Evolutionary conservation across 2,797 vertebrate genomes (phyloP), one percentile per base, ranked within the genome.

Genomic region (Ciconia nigra): DNA sequence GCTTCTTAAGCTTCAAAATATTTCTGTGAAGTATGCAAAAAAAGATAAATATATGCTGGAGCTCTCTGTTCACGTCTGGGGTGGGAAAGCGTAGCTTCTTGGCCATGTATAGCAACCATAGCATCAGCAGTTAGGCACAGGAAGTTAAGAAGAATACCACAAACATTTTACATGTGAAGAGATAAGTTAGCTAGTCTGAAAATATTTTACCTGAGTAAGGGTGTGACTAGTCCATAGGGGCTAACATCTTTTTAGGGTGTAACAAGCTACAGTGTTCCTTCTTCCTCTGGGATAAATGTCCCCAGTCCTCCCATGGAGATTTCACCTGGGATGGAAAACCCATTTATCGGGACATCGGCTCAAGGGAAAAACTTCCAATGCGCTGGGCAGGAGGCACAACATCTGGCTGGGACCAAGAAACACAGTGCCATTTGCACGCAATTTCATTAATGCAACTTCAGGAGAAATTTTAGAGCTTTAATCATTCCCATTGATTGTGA

Each of bases 91-190:
- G 0, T 17, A 90, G 39, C 25, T 91, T 59, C 62, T 81, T 62
- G 70, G 58, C 58, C 1, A 0, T 39, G 62, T 71, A 39, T 12
- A 86, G 89, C 84, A 93, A 41, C 57, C 37, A 62, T 85, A 81
- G 72, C 76, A 81, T 18, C 57, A 96, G 76, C 93, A 94, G 93
- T 95, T 95, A 93, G 70, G 91, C 91, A 96, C 96, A 97, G 97
- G 97, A 97, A 97, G 72, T 92, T 54, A 61, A 89, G 70, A 96
- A 89, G 90, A 92, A 96, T 86, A 97, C 95, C 95, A 95, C 96
- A 96, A 90, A 89, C 37, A 57, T 90, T 93, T 93, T 78, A 81
- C 69, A 76, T 49, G 70, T n/a, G 66, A 92, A 92, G 61, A 95
- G 87, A 83, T 77, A 95, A 93, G 42, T 90, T 89, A 78, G 55